Evolutionary conservation across 2,888 invertebrate species (phyloP), one percentile per base, ranked within the genome.

Genomic region (Mythimna albipuncta): DNA sequence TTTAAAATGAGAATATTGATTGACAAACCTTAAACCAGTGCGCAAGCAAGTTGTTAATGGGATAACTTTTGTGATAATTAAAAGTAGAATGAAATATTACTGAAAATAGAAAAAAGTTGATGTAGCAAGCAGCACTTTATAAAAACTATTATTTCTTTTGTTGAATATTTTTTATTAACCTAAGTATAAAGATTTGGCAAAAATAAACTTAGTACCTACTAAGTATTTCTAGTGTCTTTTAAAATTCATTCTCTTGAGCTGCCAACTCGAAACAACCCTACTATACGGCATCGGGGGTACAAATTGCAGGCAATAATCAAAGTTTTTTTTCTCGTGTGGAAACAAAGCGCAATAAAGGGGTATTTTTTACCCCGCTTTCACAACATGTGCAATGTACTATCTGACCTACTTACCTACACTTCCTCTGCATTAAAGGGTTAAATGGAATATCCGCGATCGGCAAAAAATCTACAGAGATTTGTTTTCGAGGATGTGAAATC

Each of bases 291-390:
- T 91, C 85, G 84, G 87, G 90, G 89, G 92, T 93, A 96, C 96
- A 96, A 96, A 96, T 96, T 96, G 95, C 95, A 92, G 94, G 92
- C 94, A 95, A 94, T 95, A 95, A 95, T 95, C 93, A 92, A 89
- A 88, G 83, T 92, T 94, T 95, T 47, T 95, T 94, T 95, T 94
- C 84, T 71, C 79, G 83, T 83, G 81, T 89, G 90, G 92, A 95
- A 95, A 96, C 95, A 96, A 96, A 95, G 93, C 92, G 90, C 89
- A 91, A 91, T 92, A 90, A 87, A 81, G 92, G 95, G 95, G 90
- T 86, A 92, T 95, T 96, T 96, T 95, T 95, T 94, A 91, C 87
- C 87, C 74, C 91, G 95, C 96, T 96, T 95, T 95, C 94, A 94
- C 95, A 94, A 94, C 96, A 96, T 96, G 94, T 96, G 96, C 95